Evolutionary conservation across 2,888 invertebrate species (phyloP), one percentile per base, ranked within the genome.

Genomic region (Tenthredo amoena): DNA sequence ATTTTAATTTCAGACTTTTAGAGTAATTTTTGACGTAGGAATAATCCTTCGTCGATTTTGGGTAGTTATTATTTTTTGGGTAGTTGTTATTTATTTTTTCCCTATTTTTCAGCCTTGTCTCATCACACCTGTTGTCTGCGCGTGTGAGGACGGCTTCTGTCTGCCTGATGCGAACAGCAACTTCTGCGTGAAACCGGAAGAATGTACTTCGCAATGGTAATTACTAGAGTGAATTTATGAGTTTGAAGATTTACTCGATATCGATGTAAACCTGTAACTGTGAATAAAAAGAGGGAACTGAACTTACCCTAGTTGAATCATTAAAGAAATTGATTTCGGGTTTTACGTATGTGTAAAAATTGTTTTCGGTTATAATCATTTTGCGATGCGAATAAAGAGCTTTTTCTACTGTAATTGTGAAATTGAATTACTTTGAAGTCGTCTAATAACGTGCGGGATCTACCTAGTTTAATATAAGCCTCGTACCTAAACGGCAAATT

Each of bases 401-500:
- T 12, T 62, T 7, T 26, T 26, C 62, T 26, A 6, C 12, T n/a
- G 31, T 47, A 31, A 83, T 26, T 58, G 43, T 6, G 10, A 37
- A 47, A 83, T 83, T 31, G 31, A 83, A 83, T 68, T 68, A 83
- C 83, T 83, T 71, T 83, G 68, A 83, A 83, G 83, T 83, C 50
- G 15, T 65, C 26, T 71, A 83, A 83, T 83, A 83, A 68, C 47
- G 68, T 47, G 43, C 12, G 50, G 47, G 83, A 68, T 65, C 47
- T 37, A 43, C 55, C 18, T 71, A 85, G 65, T 85, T 85, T 85
- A 85, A 85, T 85, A 79, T 71, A 82, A 85, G 85, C 85, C 77
- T 81, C 85, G 18, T 79, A 47, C 65, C 83, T 71, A 65, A 83
- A 18, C 65, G 83, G 6, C 85, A 85, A 77, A 87, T 88, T 88